Evolutionary conservation across 2,113 vertebrate genomes (phyloP).

Genomic region (Plecotus auritus): DNA sequence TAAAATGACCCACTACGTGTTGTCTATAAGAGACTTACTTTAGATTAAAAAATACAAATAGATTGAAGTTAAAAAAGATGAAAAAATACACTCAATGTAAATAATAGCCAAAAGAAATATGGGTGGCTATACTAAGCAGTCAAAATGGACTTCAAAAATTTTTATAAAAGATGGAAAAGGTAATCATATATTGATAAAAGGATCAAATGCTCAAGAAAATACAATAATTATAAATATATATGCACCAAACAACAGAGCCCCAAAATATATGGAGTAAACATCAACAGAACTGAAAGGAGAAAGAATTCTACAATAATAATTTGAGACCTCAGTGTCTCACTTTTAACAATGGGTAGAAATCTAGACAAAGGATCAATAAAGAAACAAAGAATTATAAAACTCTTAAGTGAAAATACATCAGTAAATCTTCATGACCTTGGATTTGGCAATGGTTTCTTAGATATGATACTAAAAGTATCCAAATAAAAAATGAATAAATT

Average conservation of each 20-base stretch:
- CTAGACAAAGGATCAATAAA: not conserved
- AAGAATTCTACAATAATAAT: not conserved
- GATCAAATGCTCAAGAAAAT: not conserved
- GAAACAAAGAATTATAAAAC: not conserved
- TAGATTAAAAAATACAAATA: not conserved
- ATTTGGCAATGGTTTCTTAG: not conserved
- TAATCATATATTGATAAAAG: not conserved
- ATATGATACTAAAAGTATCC: not conserved
- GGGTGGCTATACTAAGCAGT: not conserved
- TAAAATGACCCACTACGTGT: not conserved
- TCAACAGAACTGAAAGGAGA: not conserved
- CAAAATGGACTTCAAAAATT: not conserved
- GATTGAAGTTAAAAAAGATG: not conserved
- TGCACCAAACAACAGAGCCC: not conserved
- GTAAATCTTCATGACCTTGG: not conserved
- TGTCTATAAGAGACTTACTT: not conserved
- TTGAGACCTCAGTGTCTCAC: not conserved
- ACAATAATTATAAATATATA: not conserved
- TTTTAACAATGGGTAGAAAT: not conserved
- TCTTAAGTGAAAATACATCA: not conserved
- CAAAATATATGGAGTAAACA: not conserved
- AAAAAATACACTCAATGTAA: not conserved
- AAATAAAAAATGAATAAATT: not conserved
- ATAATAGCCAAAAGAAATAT: not conserved
- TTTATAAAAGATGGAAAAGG: not conserved